Base-by-base conservation (phyloP, 2,113 vertebrate species). In the Psephotus haematonotus region DNA sequence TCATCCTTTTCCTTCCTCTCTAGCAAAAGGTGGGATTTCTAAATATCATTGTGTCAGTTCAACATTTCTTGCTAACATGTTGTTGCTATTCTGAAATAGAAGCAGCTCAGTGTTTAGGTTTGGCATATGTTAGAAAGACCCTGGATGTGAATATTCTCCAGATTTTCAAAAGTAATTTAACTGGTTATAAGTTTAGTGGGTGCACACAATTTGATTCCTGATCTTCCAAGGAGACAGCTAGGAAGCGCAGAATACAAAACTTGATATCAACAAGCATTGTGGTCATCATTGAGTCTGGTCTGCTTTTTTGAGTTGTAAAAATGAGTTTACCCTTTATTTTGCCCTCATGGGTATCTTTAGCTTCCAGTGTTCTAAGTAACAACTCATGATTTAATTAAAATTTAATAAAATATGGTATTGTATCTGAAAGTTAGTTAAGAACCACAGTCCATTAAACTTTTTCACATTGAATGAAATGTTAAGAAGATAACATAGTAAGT, bases 1-100 rank as follows among this genome's bases (percentile, higher is more conserved):
- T 91, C 44, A 94, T 92, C 68, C 37, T 83, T 83, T 92, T 88
- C 89, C 86, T 96, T 95, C 83, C 95, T 92, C 64, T 94, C 60
- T 55, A 81, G 90, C 69, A 72, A 89, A 95, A 87, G 84, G 57
- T 95, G 70, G 37, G 82, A 81, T 74, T 76, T 92, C 72, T 65
- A 86, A 95, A 81, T 68, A 68, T 8, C 33, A 11, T 44, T 74
- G 68, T 75, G 60, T 63, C 69, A 92, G 22, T 79, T 85, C 76
- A 70, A 63, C 35, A 46, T 78, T 6, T 9, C 43, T 70, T 65
- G 62, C 35, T 87, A 75, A 33, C 47, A 8, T 59, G 53, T 69
- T 1, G 0, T 43, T 69, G 49, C 57, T 90, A 4, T 67, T 88
- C 74, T 87, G 52, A 80, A 74, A 71, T 1, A 44, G 87, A 63